phyloP scores from a whole-genome alignment of 2,888 invertebrate species.

The Drosophila algonquin region DNA sequence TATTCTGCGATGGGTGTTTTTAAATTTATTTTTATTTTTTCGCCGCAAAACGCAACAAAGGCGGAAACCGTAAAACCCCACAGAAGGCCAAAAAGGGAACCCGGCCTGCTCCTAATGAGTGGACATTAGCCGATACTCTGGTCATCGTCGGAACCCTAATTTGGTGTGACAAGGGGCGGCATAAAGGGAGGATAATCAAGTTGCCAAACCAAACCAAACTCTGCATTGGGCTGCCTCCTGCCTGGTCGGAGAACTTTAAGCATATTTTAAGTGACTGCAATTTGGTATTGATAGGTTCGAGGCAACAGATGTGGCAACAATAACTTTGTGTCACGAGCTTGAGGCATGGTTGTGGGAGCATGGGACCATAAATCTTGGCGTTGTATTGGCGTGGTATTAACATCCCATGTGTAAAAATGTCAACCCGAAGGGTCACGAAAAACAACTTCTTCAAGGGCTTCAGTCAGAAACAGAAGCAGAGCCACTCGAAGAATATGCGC shows the following conservation, averaged over 20 bases:
- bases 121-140: slow-evolving; percentile 65
- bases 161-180: slow-evolving; percentile 27
- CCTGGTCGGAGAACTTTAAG: slow-evolving; percentile 24
- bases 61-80: slow-evolving; percentile 17
- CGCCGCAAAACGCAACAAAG: slow-evolving; percentile 12
- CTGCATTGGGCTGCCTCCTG: neutral
- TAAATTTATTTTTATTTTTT: slow-evolving; percentile 57
- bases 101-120: slow-evolving; percentile 60
- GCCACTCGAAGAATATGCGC: neutral
- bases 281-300: slow-evolving; percentile 69
- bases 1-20: slow-evolving; percentile 52
- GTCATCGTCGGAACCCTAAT: slow-evolving; percentile 53
- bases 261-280: slow-evolving; percentile 68
- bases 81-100: slow-evolving; percentile 26
- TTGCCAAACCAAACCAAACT: slow-evolving; percentile 19
- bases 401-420: slow-evolving; percentile 24
- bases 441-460: slow-evolving; percentile 33
- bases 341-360: neutral
- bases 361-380: slow-evolving; percentile 28
- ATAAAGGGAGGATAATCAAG: slow-evolving; percentile 59
- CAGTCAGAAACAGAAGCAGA: slow-evolving; percentile 42
- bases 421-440: slow-evolving; percentile 17
- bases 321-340: slow-evolving; percentile 48
- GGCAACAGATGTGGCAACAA: slow-evolving; percentile 35
- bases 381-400: slow-evolving; percentile 1